Percentiles rank a stretch among this genome's conserved stretches.
phyloP scores from a whole-genome alignment of 2,113 vertebrate species.

The Perca flavescens region DNA sequence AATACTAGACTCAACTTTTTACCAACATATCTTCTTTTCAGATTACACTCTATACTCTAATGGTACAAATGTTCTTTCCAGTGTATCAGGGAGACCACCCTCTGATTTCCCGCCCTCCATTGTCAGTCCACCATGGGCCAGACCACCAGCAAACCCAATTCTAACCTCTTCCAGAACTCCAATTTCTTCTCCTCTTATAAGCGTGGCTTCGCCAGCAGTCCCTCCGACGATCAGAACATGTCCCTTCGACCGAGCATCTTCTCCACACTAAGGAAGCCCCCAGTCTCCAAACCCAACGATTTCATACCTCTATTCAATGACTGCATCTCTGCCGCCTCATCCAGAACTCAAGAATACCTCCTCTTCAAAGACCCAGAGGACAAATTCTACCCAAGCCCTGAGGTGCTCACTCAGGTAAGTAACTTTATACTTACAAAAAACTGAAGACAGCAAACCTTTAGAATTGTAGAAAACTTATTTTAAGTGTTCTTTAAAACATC shows the following conservation, averaged over 20 bases:
- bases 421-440: not conserved
- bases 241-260: constrained; percentile 60
- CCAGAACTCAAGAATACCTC: constrained; percentile 82
- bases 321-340: constrained; percentile 72
- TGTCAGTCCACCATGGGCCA: constrained; percentile 57
- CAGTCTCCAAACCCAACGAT: constrained; percentile 38
- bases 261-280: constrained; percentile 57
- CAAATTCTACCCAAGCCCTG: constrained; percentile 70
- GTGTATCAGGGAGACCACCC: constrained; percentile 78
- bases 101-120: constrained; percentile 53
- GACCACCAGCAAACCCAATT: constrained; percentile 31
- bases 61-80: constrained; percentile 25
- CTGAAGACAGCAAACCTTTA: not conserved
- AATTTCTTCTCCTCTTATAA: constrained; percentile 45
- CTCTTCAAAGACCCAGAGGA: constrained; percentile 80
- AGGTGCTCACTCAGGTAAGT: constrained; percentile 72
- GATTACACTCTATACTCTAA: not conserved
- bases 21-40: constrained; percentile 2
- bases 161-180: constrained; percentile 19
- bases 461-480: not conserved
- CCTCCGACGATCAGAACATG: not conserved
- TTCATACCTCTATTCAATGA: constrained; percentile 75
- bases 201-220: not conserved
- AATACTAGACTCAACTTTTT: not conserved
- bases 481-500: not conserved